phyloP scores from a whole-genome alignment of 2,888 invertebrate species.

The Sarcophaga variegata region DNA sequence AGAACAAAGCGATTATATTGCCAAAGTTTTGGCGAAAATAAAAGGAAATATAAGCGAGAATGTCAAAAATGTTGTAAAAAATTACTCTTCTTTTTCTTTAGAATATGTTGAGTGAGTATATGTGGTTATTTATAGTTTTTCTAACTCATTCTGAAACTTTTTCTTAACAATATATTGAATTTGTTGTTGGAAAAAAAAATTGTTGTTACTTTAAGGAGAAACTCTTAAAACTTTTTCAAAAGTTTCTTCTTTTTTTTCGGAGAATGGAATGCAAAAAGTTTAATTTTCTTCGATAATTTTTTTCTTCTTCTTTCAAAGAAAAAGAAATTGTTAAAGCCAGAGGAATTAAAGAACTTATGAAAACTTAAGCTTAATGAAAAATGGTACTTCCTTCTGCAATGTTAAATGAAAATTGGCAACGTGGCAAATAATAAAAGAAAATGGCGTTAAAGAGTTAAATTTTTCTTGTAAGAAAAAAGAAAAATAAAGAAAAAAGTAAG shows the following conservation, averaged over 20 bases:
- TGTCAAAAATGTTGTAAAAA: conserved; percentile 37
- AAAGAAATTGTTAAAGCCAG: conserved; percentile 5
- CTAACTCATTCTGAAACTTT: neutral
- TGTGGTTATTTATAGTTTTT: too few relatives aligned
- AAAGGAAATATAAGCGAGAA: conserved; percentile 9
- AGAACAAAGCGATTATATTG: neutral
- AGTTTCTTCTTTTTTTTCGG: neutral
- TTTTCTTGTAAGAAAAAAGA: too few relatives aligned
- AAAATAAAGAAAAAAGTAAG: too few relatives aligned
- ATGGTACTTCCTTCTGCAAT: neutral
- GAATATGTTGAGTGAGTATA: neutral
- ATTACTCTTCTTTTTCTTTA: neutral
- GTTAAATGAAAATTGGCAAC: conserved; percentile 5
- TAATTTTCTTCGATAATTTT: neutral
- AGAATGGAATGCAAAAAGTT: conserved; percentile 5
- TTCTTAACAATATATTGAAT: conserved; percentile 28
- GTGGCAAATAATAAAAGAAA: neutral
- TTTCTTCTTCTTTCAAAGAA: too few relatives aligned
- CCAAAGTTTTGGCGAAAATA: neutral
- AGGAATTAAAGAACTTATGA: conserved; percentile 20
- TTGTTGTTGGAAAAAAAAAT: conserved; percentile 31
- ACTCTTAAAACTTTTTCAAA: conserved; percentile 35
- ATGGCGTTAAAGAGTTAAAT: too few relatives aligned
- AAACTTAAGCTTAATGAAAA: neutral
- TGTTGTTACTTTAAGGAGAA: neutral